Evolutionary conservation across 2,113 vertebrate genomes (phyloP).

Genomic region (Apus apus): DNA sequence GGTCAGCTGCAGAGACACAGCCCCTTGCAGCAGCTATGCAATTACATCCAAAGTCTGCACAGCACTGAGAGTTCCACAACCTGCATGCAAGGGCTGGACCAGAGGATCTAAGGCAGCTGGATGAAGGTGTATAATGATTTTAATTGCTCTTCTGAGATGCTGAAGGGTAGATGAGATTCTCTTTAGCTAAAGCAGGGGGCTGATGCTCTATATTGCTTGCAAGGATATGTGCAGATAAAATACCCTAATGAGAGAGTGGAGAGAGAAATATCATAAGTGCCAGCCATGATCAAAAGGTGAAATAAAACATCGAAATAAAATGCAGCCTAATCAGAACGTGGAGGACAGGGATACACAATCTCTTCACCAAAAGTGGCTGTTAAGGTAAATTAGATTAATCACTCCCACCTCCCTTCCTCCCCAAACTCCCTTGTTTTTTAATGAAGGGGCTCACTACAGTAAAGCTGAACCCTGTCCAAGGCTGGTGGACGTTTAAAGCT

Average conservation of each 20-base stretch:
- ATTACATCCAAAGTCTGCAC: constrained; percentile 77
- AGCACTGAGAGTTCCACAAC: constrained; percentile 53
- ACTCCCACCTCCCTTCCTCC: constrained; percentile 14
- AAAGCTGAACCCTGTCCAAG: background rate
- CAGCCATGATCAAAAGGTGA: constrained; percentile 61
- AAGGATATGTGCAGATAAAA: constrained; percentile 48
- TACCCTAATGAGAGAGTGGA: constrained; percentile 44
- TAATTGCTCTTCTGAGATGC: constrained; percentile 61
- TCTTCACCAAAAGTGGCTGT: constrained; percentile 34
- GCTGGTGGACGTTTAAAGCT: constrained; percentile 28
- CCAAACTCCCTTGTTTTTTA: background rate
- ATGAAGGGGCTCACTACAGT: background rate
- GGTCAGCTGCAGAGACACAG: constrained; percentile 73
- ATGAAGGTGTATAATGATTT: constrained; percentile 52
- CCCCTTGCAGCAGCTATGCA: constrained; percentile 73
- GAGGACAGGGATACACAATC: background rate
- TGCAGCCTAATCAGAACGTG: constrained; percentile 5
- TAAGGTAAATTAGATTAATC: constrained; percentile 59
- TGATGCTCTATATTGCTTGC: background rate
- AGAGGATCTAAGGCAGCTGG: constrained; percentile 15
- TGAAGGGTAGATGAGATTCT: constrained; percentile 59
- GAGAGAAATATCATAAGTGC: constrained; percentile 16
- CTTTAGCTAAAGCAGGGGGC: constrained; percentile 32
- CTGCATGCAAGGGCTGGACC: background rate
- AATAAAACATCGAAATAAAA: constrained; percentile 46